Evolutionary conservation across 2,888 invertebrate genomes (phyloP).

Genomic region (Polymixis flavicincta): DNA sequence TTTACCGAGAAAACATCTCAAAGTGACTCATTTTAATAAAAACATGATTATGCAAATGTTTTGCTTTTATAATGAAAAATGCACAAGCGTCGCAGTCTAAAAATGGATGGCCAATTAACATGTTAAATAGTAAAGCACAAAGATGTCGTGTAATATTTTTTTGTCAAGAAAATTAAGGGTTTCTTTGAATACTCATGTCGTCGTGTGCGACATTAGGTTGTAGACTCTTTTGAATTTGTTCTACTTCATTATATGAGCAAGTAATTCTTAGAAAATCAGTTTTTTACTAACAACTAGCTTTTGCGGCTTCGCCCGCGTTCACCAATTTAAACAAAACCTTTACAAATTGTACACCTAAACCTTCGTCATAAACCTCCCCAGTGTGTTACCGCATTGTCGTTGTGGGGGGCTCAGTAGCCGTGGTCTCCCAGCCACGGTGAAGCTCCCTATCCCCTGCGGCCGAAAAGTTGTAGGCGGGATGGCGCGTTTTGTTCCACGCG

Average conservation of each 20-base stretch:
- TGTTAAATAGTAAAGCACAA: constrained; percentile 71
- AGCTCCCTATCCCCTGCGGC: no score
- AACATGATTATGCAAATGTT: constrained; percentile 74
- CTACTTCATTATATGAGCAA: background rate
- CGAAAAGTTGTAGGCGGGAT: no score
- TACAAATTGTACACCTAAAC: no score
- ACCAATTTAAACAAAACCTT: no score
- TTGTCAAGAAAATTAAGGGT: constrained; percentile 19
- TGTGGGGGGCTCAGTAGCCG: no score
- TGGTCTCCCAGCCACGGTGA: no score
- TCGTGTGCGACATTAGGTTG: background rate
- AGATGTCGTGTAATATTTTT: constrained; percentile 48
- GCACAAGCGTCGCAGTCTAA: constrained; percentile 69
- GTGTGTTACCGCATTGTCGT: no score
- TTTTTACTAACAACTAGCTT: background rate
- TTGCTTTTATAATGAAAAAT: constrained; percentile 75
- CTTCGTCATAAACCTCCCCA: no score
- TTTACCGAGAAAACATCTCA: constrained; percentile 53
- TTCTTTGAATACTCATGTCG: background rate
- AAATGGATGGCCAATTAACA: constrained; percentile 74
- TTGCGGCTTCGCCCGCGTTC: no score
- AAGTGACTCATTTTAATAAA: constrained; percentile 63
- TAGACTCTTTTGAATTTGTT: background rate
- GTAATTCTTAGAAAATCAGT: background rate
- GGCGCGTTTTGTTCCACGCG: no score